Conservation (phyloP, 2,113 vertebrate species). For the Tychaedon coryphoeus region DNA sequence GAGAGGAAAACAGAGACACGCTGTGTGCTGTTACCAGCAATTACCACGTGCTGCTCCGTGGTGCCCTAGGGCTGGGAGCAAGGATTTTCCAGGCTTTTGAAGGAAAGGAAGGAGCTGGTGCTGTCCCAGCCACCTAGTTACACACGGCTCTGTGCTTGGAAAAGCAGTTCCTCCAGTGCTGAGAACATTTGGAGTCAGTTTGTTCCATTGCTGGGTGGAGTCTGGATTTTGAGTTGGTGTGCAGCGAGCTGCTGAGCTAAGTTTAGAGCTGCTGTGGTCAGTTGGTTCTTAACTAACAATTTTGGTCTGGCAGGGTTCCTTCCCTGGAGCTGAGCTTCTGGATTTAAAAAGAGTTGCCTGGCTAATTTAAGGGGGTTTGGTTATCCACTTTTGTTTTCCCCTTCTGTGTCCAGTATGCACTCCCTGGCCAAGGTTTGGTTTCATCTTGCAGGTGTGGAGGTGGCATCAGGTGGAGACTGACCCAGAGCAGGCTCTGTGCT, state of each 20-base stretch:
- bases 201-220: background rate
- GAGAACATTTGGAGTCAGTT: background rate
- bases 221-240: background rate
- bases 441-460: background rate
- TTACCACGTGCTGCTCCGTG: accelerated
- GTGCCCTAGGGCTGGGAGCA: background rate
- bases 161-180: background rate
- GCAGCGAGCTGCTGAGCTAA: background rate
- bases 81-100: background rate
- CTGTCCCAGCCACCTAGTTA: background rate
- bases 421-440: background rate
- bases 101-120: background rate
- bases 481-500: background rate
- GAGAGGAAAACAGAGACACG: background rate
- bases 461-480: background rate
- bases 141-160: background rate
- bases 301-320: background rate
- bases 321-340: background rate
- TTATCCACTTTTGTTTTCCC: background rate
- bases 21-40: background rate
- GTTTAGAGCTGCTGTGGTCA: background rate
- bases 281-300: background rate
- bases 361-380: background rate
- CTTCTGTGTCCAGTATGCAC: background rate
- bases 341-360: background rate